Evolutionary conservation across 2,888 invertebrate genomes (phyloP), one percentile per base, ranked within the genome.

Genomic region (Drosophila tripunctata): DNA sequence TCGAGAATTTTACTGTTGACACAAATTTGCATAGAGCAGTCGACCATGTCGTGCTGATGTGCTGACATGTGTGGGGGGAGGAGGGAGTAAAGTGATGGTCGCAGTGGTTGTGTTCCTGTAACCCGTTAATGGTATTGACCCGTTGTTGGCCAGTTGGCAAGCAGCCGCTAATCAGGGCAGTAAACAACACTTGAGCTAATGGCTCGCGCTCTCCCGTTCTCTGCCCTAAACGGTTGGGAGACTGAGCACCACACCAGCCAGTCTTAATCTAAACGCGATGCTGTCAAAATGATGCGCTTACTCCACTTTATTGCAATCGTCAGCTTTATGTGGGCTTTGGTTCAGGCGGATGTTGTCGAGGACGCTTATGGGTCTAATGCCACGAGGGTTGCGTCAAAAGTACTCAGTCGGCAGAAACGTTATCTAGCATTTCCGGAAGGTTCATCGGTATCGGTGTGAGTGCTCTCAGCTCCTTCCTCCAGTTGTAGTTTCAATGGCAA

Each of bases 391-490:
- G 55, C 63, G 62, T 19, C 67, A 0, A 72, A 65, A 55, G 52
- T 78, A 52, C 74, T 89, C 35, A 88, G 87, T 2, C 80, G 91
- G 7, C 86, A 87, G 40, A 92, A 91, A 62, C 92, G 93, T 40
- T 93, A 92, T 81, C 89, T 93, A 35, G 92, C 93, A 31, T 93
- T 93, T 88, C 93, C 93, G 3, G 93, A 93, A 55, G 93, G 93
- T 17, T 93, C 93, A 2, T 93, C 93, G 56, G 92, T 93, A 74
- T 92, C 93, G 72, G 93, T 93, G 76, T 91, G 92, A 85, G 74
- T 73, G 31, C 33, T 21, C 22, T 19, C 12, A 35, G 4, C 15
- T 10, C 4, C 12, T 5, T 14, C 17, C 10, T 19, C 8, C 15
- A 35, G 4, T 31, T 22, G 8, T 24, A 10, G 17, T 8, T 22